Evolutionary conservation across 2,797 vertebrate species (phyloP).

Genomic region (Schizothorax lantsangensis): DNA sequence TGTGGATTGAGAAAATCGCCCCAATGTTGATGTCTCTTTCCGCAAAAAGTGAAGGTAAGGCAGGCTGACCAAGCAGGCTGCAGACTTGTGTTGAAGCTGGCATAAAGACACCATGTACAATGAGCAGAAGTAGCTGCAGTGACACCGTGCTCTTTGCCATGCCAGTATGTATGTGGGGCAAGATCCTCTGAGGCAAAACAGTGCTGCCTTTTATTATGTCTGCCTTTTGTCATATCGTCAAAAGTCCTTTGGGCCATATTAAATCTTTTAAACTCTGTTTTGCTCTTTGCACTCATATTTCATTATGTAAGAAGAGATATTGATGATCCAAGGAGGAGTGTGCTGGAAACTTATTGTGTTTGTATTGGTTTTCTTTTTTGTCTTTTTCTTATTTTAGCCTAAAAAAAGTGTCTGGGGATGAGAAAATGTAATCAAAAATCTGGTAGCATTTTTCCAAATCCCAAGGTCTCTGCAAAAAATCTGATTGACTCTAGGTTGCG

Average conservation of each 20-base stretch:
- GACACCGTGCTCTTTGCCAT: not conserved
- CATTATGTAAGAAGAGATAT: not conserved
- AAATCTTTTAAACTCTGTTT: not conserved
- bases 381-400: too few relatives aligned
- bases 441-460: too few relatives aligned
- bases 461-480: too few relatives aligned
- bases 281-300: not conserved
- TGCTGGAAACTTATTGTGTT: not conserved
- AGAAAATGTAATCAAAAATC: too few relatives aligned
- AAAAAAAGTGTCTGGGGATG: too few relatives aligned
- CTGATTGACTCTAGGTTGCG: too few relatives aligned
- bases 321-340: not conserved
- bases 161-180: not conserved
- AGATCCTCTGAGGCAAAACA: not conserved
- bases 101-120: not conserved
- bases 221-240: not conserved
- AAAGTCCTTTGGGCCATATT: conserved; percentile 2
- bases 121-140: not conserved
- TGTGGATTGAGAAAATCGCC: not conserved
- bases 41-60: not conserved
- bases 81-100: not conserved
- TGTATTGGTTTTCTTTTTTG: too few relatives aligned
- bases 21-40: not conserved
- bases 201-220: not conserved
- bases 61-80: not conserved